Evolutionary conservation across 2,113 vertebrate species (phyloP), one percentile per base, ranked within the genome.

Genomic region (Hippocampus mohnikei): DNA sequence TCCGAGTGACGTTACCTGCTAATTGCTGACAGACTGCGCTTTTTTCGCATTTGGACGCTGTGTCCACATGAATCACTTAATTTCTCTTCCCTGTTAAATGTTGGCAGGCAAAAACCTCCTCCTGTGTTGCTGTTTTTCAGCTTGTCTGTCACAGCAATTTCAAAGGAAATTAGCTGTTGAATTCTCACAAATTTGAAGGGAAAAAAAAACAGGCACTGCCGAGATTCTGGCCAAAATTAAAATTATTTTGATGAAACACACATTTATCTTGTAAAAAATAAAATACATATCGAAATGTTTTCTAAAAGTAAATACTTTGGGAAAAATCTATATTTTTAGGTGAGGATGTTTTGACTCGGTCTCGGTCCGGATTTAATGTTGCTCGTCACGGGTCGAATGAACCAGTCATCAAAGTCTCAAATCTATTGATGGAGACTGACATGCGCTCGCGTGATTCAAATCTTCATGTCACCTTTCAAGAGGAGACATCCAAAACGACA

Each of bases 1-100:
- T 27, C 53, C 66, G 13, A 66, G 53, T 71, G 68, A 68, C 18
- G 76, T 73, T 64, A 59, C 62, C 76, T 63, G 16, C 67, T 59
- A 62, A 72, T 74, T 2, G 0, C 63, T 42, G 29, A 74, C 25
- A 1, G 50, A 48, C 65, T 42, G 69, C 52, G 72, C 67, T 10
- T 8, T 61, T 61, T 29, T 21, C 13, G 61, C 46, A 56, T 8
- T 71, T 41, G 23, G 29, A 33, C 2, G 8, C 8, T 41, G 5
- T 21, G 18, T 62, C 37, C 18, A 40, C 60, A 12, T 62, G 11
- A 41, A 62, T 62, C 33, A 29, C 58, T 33, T 60, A 2, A 20
- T n/a, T 40, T 62, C 60, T n/a, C 60, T 37, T 41, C 10, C 20
- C 33, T 3, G 5, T 40, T 40, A 40, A 40, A 40, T 41, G 20